Percentiles rank a stretch among this genome's conserved stretches.
Conservation (phyloP, 64 coral and sea anemone genomes). For the Trachythela sp. region DNA sequence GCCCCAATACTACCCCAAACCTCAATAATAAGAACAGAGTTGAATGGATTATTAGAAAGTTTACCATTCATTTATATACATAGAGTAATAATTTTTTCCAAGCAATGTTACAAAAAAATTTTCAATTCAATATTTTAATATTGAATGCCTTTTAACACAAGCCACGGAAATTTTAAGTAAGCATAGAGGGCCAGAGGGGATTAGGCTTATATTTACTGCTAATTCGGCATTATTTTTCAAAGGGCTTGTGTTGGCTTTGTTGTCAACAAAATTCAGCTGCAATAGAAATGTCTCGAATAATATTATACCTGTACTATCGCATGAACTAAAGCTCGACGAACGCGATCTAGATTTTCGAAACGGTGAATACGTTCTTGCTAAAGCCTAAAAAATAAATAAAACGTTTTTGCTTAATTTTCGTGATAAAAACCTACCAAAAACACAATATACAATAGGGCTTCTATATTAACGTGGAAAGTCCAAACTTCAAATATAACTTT, state of each 20-base stretch:
- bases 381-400: neutral
- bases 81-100: no score
- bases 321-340: neutral
- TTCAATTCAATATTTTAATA: no score
- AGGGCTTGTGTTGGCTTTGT: neutral
- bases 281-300: neutral
- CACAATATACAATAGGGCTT: neutral
- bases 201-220: no score
- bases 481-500: neutral
- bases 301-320: slow-evolving; percentile 10
- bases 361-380: slow-evolving; percentile 3
- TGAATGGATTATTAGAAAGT: no score
- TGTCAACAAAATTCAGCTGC: neutral
- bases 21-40: no score
- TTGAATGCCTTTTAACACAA: no score
- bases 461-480: neutral
- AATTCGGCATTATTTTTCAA: no score
- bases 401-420: neutral
- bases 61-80: no score
- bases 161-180: no score
- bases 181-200: no score
- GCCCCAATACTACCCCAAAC: no score
- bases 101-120: no score
- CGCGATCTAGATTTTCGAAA: slow-evolving; percentile 16
- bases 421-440: neutral